A percentile compares a stretch with the other conserved stretches of the same genome.
These are phyloP conservation scores for Drosophila anomalata DNA, from an alignment of 2,888 invertebrate species.

Conservation along the genomic window DNA sequence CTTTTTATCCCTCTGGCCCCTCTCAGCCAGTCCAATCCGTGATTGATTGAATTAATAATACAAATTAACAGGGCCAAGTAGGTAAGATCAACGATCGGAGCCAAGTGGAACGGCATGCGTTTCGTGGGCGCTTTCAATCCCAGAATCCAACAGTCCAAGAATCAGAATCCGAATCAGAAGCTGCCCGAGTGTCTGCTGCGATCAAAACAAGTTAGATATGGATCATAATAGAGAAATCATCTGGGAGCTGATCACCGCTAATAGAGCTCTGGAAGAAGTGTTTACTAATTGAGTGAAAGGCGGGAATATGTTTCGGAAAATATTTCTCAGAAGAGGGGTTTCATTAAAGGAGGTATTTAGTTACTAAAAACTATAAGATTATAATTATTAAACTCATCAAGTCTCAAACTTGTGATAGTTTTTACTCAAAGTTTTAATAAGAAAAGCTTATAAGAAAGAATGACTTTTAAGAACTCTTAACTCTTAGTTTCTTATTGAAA, in stretches of 20 bases:
- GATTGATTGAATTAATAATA: conserved; percentile 80
- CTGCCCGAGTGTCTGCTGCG: conserved; percentile 33
- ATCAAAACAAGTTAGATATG: conserved; percentile 38
- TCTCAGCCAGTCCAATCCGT: conserved; percentile 41
- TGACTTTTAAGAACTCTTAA: no score
- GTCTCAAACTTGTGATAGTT: no score
- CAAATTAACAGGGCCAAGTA: conserved; percentile 76
- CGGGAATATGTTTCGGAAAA: background rate
- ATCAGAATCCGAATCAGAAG: conserved; percentile 18
- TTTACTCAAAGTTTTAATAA: no score
- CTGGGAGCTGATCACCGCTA: conserved; percentile 3
- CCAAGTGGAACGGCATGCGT: conserved; percentile 31
- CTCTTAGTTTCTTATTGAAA: no score
- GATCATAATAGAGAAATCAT: conserved; percentile 25
- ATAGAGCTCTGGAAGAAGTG: conserved; percentile 11
- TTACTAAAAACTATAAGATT: no score
- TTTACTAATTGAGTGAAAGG: conserved; percentile 4
- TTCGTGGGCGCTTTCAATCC: conserved; percentile 23
- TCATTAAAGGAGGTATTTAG: background rate
- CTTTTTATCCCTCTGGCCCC: background rate
- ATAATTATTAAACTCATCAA: no score
- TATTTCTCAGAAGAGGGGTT: background rate
- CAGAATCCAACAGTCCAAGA: background rate
- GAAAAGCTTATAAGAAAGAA: no score
- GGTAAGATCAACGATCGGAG: conserved; percentile 74